phyloP scores from a whole-genome alignment of 1,140 invertebrate species.

The Bradysia coprophila region DNA sequence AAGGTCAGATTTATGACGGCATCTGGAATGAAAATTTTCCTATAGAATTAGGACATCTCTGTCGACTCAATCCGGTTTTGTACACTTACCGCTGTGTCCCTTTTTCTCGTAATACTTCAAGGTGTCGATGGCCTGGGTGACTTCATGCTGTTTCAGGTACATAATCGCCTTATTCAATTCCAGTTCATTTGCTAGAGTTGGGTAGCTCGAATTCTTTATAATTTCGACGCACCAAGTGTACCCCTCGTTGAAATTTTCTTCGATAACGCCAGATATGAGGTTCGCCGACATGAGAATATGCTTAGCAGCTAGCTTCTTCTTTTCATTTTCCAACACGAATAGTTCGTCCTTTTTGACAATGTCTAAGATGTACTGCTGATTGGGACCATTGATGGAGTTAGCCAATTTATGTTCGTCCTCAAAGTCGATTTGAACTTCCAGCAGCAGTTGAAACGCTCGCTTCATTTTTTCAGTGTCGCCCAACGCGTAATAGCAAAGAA shows the following conservation, averaged over 20 bases:
- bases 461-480: conserved; percentile 91
- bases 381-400: conserved; percentile 7
- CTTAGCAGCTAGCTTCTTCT: conserved; percentile 60
- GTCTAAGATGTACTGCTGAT: conserved; percentile 35
- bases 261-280: conserved; percentile 74
- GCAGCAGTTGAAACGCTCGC: conserved; percentile 71
- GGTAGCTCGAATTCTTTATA: conserved; percentile 62
- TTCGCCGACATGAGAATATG: conserved; percentile 81
- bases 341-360: conserved; percentile 65
- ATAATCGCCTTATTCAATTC: conserved; percentile 90
- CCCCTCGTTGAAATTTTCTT: conserved; percentile 54
- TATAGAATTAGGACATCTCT: no score
- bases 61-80: no score
- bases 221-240: conserved; percentile 57
- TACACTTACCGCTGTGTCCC: conserved; percentile 64
- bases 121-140: conserved; percentile 66
- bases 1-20: conserved; percentile 86
- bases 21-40: no score
- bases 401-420: conserved; percentile 1
- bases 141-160: conserved; percentile 69
- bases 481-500: conserved; percentile 84
- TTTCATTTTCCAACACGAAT: conserved; percentile 52
- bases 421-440: conserved; percentile 66
- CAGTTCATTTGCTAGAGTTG: conserved; percentile 64
- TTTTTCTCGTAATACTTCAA: conserved; percentile 80